These are phyloP conservation scores for Pseudomyrmex gracilis DNA, from an alignment of 1,140 invertebrate species.

Conservation along the genomic window DNA sequence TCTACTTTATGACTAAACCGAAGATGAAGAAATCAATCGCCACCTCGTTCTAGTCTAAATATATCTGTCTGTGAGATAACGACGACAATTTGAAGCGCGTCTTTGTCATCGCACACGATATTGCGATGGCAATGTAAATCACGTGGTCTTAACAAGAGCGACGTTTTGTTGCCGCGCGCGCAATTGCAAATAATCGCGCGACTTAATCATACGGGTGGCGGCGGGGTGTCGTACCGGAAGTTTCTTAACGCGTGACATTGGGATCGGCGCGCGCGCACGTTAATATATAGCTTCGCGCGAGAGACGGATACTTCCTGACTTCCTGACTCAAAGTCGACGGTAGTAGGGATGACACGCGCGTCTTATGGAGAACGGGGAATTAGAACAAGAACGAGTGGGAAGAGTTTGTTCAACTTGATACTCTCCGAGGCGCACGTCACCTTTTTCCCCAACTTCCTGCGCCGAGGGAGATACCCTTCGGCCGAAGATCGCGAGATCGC, in stretches of 20 bases:
- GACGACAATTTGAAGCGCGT: too few species aligned
- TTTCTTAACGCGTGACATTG: background rate
- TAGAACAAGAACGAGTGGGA: constrained; percentile 43
- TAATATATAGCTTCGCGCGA: background rate
- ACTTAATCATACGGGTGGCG: too few species aligned
- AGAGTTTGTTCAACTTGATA: constrained; percentile 72
- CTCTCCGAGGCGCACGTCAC: background rate
- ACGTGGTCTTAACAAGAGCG: too few species aligned
- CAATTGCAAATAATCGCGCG: too few species aligned
- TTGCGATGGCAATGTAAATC: too few species aligned
- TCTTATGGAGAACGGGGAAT: constrained; percentile 42
- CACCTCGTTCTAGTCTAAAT: background rate
- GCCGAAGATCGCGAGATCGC: background rate
- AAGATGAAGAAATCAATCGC: background rate
- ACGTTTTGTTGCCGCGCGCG: too few species aligned
- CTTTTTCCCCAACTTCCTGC: background rate
- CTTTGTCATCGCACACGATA: too few species aligned
- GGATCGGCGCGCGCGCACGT: constrained; percentile 15
- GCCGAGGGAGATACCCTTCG: background rate
- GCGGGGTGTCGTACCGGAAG: too few species aligned
- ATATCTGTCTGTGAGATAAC: too few species aligned
- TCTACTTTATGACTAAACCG: background rate
- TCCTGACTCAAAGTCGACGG: constrained; percentile 19
- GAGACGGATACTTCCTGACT: constrained; percentile 9
- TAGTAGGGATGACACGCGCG: constrained; percentile 51